phyloP scores from a whole-genome alignment of 2,797 vertebrate species.

The Kryptolebias ocellatus region DNA sequence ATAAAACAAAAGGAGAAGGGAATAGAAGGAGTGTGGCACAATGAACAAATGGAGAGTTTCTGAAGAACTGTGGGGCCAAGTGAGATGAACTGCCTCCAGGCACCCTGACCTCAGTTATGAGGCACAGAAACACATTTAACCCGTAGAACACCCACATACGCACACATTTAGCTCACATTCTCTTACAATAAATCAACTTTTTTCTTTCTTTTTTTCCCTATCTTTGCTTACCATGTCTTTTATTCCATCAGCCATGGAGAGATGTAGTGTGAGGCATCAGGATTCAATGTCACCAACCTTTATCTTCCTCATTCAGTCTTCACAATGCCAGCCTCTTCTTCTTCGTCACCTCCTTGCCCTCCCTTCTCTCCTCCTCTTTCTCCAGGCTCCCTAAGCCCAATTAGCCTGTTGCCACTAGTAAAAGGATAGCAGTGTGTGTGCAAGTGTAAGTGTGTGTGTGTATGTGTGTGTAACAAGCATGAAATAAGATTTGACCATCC shows the following conservation, averaged over 20 bases:
- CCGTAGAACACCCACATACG: conserved; percentile 13
- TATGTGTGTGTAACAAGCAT: conserved; percentile 65
- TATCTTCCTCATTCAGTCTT: conserved; percentile 46
- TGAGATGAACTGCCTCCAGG: conserved; percentile 50
- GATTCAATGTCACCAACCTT: conserved; percentile 59
- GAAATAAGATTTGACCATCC: conserved; percentile 78
- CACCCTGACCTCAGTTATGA: conserved; percentile 54
- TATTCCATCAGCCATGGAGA: conserved; percentile 27
- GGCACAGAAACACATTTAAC: conserved; percentile 45
- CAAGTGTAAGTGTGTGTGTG: conserved; percentile 7
- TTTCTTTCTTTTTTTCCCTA: background rate
- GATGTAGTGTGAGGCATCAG: conserved; percentile 13
- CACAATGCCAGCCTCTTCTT: conserved; percentile 45
- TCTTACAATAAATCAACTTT: background rate
- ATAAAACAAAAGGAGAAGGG: conserved; percentile 4
- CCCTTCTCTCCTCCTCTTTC: conserved; percentile 29
- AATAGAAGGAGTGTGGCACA: background rate
- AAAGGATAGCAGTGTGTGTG: conserved; percentile 32
- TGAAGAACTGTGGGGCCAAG: conserved; percentile 28
- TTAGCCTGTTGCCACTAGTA: conserved; percentile 78
- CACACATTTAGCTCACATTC: conserved; percentile 16
- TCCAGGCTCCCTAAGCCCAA: conserved; percentile 64
- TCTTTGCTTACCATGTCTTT: conserved; percentile 19
- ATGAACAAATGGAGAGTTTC: conserved; percentile 19
- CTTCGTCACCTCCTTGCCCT: conserved; percentile 34